These are phyloP conservation scores for Panopea generosa DNA, from an alignment of 2,888 invertebrate genomes.

Conservation along the genomic window DNA sequence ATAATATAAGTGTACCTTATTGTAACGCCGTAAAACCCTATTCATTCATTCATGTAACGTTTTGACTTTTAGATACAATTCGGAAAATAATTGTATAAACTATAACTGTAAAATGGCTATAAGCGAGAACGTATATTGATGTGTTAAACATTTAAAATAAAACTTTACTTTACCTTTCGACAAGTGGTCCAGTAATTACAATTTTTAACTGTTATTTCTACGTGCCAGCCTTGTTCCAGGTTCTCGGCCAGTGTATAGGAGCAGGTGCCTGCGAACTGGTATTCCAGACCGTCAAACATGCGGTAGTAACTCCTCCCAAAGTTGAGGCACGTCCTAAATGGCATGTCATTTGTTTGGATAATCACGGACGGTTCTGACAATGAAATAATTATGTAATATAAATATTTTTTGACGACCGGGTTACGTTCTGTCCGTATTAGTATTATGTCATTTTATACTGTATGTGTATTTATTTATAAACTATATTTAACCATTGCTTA, in stretches of 20 bases:
- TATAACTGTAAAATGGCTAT: no score
- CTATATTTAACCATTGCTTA: no score
- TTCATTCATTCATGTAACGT: no score
- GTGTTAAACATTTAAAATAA: no score
- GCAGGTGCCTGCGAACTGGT: slow-evolving; percentile 90
- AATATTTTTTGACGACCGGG: no score
- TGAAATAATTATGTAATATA: no score
- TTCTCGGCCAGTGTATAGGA: slow-evolving; percentile 86
- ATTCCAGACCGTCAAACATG: slow-evolving; percentile 93
- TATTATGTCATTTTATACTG: no score
- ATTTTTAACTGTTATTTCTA: slow-evolving; percentile 48
- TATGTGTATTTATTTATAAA: no score
- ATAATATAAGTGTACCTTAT: not conserved
- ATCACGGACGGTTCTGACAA: slow-evolving; percentile 46
- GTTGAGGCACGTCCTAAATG: slow-evolving; percentile 69
- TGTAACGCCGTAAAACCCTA: not conserved
- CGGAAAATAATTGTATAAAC: not conserved
- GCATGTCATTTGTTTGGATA: slow-evolving; percentile 38
- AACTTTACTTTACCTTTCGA: slow-evolving; percentile 66
- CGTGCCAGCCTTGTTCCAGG: slow-evolving; percentile 44
- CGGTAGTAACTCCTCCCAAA: slow-evolving; percentile 87
- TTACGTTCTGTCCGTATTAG: no score
- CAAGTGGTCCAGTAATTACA: slow-evolving; percentile 55
- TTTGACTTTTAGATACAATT: not conserved
- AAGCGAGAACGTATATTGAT: no score